Base-by-base conservation (phyloP, 2,797 vertebrate genomes). In the Spinus pinus region DNA sequence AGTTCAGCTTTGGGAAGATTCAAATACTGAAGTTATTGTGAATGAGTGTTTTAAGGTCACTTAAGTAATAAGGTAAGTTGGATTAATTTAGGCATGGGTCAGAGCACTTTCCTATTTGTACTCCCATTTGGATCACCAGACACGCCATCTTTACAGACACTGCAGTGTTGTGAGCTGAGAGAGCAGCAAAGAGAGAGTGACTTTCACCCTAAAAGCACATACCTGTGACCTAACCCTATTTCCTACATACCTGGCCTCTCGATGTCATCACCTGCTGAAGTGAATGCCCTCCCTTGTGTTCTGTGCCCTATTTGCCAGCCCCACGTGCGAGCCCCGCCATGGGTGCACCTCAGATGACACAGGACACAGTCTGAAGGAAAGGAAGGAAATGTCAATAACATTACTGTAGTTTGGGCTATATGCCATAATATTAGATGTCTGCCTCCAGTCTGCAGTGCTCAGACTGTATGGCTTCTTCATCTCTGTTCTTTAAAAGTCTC, bases 291-390 rank as follows among this genome's bases (percentile, higher is more conserved):
- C 11, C n/a, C 6, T 3, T 51, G 22, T 87, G 27, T 39, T 85
- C 33, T 83, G 44, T 64, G 57, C 8, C 25, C 5, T 33, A 1
- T 62, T 49, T 71, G 33, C 69, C 44, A 60, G 31, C 7, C 31
- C 44, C 27, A 8, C 0, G 0, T 61, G 46, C 46, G 46, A n/a
- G 12, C 27, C 30, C 10, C 27, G 1, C 27, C 19, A 5, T 13
- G 28, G 22, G 15, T 33, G 21, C 42, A 33, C 41, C 23, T 88
- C 50, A 44, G 30, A 31, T 84, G 42, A 21, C 31, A 20, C 20
- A 49, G 18, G 30, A 14, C 53, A 18, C 12, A 7, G 16, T 35
- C 53, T 22, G 39, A 72, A 41, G 41, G 31, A 85, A 85, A 79
- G 41, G 41, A 47, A 49, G 14, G 22, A 33, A 7, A 57, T 75